Evolutionary conservation across 1,140 invertebrate species (phyloP), one percentile per base, ranked within the genome.

Genomic region (Megalopta genalis): DNA sequence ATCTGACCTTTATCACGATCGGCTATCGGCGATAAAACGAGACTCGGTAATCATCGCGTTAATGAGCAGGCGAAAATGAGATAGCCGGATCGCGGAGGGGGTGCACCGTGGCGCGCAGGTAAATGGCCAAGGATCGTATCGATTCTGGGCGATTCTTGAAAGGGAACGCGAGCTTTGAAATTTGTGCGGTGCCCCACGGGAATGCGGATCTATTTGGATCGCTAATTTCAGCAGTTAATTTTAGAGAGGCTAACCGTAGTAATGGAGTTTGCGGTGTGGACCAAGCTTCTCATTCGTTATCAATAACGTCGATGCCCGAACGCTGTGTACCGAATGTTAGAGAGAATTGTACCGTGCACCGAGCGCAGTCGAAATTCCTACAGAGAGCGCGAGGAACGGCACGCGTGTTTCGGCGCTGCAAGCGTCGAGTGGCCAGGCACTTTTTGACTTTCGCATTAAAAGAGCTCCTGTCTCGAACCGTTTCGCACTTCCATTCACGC

Each of bases 181-280:
- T 72, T 78, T 72, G 76, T 78, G 76, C 71, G 70, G 69, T 71
- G 68, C 57, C 78, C 74, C 75, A 70, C 63, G 82, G 77, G 72
- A 87, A 86, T 70, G 73, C 74, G 65, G 76, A 86, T 85, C 86
- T 86, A 87, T 88, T 83, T 85, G 71, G 84, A 86, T 83, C 78
- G 78, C 81, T 81, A 88, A 88, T 88, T 86, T 88, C 80, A 79
- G 37, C 87, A 85, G 85, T 86, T 88, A 87, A 88, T 87, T 88
- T 86, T 83, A 72, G 78, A 54, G 63, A 69, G 85, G 74, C 79
- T 78, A 87, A 86, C 86, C 83, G 64, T 75, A 75, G 77, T 85
- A 87, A 87, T 86, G 85, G 85, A 81, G 85, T 87, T 78, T 81
- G 81, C 78, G 77, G 78, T 81, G 52, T 37, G 54, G 72, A 64